phyloP scores from a whole-genome alignment of 2,113 vertebrate species.

The Cebus imitator region DNA sequence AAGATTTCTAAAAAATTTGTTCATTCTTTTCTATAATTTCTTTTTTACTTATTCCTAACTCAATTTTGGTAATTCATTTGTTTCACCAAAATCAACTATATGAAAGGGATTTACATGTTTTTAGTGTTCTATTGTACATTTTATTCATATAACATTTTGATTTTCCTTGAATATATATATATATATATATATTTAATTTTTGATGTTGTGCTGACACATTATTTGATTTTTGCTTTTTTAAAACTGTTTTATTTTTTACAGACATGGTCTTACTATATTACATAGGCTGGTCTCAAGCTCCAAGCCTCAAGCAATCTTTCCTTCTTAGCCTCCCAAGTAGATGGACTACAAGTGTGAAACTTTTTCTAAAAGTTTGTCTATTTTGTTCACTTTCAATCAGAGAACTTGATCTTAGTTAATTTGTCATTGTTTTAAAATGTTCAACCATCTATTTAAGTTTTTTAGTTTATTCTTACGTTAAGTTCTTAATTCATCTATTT shows the following conservation, averaged over 20 bases:
- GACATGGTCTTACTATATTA: too few species aligned
- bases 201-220: neutral
- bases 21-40: too few species aligned
- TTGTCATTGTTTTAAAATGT: neutral
- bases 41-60: neutral
- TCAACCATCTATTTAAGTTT: neutral
- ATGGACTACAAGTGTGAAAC: too few species aligned
- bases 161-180: too few species aligned
- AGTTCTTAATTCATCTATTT: neutral
- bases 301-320: too few species aligned
- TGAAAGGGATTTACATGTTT: neutral
- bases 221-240: neutral
- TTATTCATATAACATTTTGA: neutral
- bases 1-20: neutral
- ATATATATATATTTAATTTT: neutral
- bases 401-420: neutral
- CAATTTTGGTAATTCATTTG: neutral
- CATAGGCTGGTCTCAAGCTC: too few species aligned
- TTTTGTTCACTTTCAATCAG: neutral
- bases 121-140: neutral
- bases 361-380: neutral
- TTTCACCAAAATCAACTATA: neutral
- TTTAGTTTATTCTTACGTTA: neutral
- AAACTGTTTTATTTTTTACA: too few species aligned
- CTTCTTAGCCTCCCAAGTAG: too few species aligned